These are phyloP conservation scores for Rhamphomyia laevipes DNA, from an alignment of 2,888 invertebrate genomes.

Conservation along the genomic window DNA sequence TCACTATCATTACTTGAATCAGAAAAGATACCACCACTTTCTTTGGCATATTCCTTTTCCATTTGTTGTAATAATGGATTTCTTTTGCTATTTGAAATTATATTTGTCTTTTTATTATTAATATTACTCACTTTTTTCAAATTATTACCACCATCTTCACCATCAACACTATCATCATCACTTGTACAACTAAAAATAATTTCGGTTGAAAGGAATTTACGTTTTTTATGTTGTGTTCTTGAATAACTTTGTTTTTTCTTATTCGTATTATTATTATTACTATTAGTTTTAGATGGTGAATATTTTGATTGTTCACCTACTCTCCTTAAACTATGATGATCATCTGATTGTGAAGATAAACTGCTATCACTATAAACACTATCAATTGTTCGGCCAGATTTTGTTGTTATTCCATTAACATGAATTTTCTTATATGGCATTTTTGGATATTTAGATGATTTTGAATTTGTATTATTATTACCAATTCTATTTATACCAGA, in stretches of 20 bases:
- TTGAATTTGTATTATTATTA: slow-evolving; percentile 16
- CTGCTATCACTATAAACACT: slow-evolving; percentile 10
- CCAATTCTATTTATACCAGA: slow-evolving; percentile 10
- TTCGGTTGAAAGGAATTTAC: not conserved
- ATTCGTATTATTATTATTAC: not conserved
- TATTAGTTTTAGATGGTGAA: not conserved
- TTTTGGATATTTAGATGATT: slow-evolving; percentile 14
- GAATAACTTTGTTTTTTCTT: slow-evolving; percentile 10
- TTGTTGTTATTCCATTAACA: slow-evolving; percentile 28
- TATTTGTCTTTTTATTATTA: slow-evolving; percentile 7
- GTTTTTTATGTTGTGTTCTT: slow-evolving; percentile 4
- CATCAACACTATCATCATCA: slow-evolving; percentile 52
- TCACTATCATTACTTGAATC: slow-evolving; percentile 80
- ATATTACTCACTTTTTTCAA: slow-evolving; percentile 11
- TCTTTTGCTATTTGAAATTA: slow-evolving; percentile 14
- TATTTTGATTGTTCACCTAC: not conserved
- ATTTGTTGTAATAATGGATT: slow-evolving; percentile 57
- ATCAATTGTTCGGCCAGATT: slow-evolving; percentile 7
- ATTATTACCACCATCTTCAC: slow-evolving; percentile 7
- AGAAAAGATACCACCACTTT: slow-evolving; percentile 45
- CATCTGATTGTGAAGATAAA: slow-evolving; percentile 12
- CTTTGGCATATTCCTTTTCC: slow-evolving; percentile 57
- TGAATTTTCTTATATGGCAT: slow-evolving; percentile 31
- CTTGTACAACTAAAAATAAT: slow-evolving; percentile 30
- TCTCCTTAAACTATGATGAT: slow-evolving; percentile 1